Evolutionary conservation across 1,140 invertebrate genomes (phyloP).

Genomic region (Papilio machaon): DNA sequence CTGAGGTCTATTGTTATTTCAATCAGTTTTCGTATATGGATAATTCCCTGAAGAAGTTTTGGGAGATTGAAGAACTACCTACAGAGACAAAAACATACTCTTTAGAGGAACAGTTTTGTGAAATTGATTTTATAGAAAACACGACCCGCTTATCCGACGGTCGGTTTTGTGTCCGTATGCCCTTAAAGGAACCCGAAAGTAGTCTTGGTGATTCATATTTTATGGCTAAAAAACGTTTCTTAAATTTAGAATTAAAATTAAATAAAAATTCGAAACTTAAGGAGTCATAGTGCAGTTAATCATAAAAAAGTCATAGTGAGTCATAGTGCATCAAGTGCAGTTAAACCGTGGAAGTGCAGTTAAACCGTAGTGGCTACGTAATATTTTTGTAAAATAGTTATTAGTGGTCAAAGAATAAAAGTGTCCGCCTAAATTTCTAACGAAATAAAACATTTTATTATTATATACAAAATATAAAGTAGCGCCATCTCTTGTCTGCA

Average conservation of each 20-base stretch:
- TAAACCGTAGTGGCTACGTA: no score
- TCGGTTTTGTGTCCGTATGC: constrained; percentile 58
- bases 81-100: constrained; percentile 39
- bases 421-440: no score
- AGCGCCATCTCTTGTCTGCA: no score
- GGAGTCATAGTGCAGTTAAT: no score
- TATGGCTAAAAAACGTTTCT: constrained; percentile 56
- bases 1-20: constrained; percentile 42
- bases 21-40: constrained; percentile 30
- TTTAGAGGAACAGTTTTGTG: constrained; percentile 49
- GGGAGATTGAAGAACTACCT: constrained; percentile 48
- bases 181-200: constrained; percentile 51
- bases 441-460: no score
- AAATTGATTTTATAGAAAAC: constrained; percentile 52
- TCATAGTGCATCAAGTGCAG: no score
- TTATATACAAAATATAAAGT: no score
- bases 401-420: no score
- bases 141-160: constrained; percentile 46
- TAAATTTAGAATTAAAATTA: constrained; percentile 53
- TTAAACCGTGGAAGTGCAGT: no score
- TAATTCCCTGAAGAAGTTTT: constrained; percentile 44
- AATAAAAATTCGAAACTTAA: constrained; percentile 49
- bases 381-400: no score
- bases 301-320: no score
- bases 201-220: constrained; percentile 55